Evolutionary conservation across 2,888 invertebrate species (phyloP).

Genomic region (Octodonta nipae): DNA sequence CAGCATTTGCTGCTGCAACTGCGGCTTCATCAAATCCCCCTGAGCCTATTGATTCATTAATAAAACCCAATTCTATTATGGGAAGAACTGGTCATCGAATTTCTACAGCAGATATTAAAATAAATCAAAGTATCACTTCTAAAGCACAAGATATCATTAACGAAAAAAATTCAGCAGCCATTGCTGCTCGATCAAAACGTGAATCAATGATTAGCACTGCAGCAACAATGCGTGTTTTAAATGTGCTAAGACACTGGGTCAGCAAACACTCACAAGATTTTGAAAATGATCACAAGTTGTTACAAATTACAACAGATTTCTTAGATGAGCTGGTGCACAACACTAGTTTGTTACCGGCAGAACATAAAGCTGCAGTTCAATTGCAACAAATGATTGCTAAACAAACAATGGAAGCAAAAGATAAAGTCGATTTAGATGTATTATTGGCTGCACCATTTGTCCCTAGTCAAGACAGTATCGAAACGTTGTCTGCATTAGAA

Average conservation of each 20-base stretch:
- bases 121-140: too few species aligned
- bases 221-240: slow-evolving; percentile 85
- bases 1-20: slow-evolving; percentile 83
- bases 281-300: slow-evolving; percentile 60
- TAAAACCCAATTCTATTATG: too few species aligned
- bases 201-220: too few species aligned
- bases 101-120: too few species aligned
- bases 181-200: too few species aligned
- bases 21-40: slow-evolving; percentile 74
- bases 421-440: too few species aligned
- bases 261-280: slow-evolving; percentile 84
- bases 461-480: slow-evolving; percentile 71
- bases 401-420: too few species aligned
- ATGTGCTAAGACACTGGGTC: slow-evolving; percentile 83
- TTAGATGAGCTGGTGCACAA: slow-evolving; percentile 75
- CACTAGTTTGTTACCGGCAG: slow-evolving; percentile 71
- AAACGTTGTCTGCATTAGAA: slow-evolving; percentile 74
- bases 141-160: too few species aligned
- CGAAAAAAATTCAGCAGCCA: too few species aligned
- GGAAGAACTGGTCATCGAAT: too few species aligned
- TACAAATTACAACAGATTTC: slow-evolving; percentile 68
- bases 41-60: too few species aligned
- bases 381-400: slow-evolving; percentile 64
- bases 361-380: slow-evolving; percentile 79
- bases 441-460: too few species aligned